These are phyloP conservation scores for Anableps anableps DNA, from an alignment of 2,797 vertebrate genomes.

Conservation along the genomic window DNA sequence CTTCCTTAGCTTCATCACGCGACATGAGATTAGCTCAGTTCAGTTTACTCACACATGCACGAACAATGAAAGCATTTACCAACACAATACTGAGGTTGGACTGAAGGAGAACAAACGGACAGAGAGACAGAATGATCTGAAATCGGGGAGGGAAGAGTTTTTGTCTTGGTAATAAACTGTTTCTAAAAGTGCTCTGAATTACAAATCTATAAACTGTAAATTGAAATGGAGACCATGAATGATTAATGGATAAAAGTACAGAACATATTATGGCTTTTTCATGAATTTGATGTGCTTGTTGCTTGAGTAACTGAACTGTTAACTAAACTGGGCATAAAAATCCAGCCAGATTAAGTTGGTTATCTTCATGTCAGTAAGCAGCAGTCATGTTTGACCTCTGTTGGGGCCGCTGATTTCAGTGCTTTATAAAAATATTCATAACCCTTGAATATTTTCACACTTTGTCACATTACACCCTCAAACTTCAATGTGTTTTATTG, in stretches of 20 bases:
- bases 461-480: no score
- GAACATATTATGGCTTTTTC: not conserved
- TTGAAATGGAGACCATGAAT: not conserved
- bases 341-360: no score
- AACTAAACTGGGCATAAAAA: no score
- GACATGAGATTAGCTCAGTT: constrained; percentile 57
- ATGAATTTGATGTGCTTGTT: no score
- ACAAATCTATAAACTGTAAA: not conserved
- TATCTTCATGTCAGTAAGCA: no score
- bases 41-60: constrained; percentile 14
- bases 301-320: no score
- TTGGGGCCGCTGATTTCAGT: no score
- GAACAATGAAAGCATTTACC: constrained; percentile 29
- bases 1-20: constrained; percentile 51
- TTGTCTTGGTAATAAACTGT: not conserved
- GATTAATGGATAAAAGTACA: not conserved
- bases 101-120: constrained; percentile 4
- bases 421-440: no score
- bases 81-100: constrained; percentile 14
- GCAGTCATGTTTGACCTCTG: no score
- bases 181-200: not conserved
- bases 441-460: no score
- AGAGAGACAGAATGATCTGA: not conserved
- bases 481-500: not conserved
- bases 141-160: not conserved